phyloP scores from a whole-genome alignment of 2,888 invertebrate species.

The Agrochola lychnidis region DNA sequence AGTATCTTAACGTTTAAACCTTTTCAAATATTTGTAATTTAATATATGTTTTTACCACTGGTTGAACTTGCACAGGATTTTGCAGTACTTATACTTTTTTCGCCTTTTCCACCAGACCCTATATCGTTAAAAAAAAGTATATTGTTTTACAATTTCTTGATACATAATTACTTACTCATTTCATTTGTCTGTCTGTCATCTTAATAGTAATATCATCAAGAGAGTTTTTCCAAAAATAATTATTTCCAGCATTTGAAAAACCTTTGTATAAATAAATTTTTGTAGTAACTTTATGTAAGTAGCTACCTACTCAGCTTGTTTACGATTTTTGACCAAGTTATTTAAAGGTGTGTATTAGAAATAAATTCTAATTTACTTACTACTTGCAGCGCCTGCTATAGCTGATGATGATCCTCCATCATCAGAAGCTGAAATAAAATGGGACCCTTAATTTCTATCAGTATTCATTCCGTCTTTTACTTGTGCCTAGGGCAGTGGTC shows the following conservation, averaged over 20 bases:
- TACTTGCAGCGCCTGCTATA: background rate
- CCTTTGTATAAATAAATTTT: background rate
- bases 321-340: background rate
- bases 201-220: background rate
- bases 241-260: background rate
- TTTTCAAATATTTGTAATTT: background rate
- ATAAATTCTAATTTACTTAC: background rate
- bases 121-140: background rate
- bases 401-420: background rate
- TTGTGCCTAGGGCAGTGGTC: background rate
- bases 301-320: background rate
- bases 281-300: background rate
- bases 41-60: slow-evolving; percentile 8
- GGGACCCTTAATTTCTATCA: background rate
- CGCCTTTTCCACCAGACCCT: background rate
- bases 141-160: background rate
- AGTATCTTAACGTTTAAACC: too few relatives aligned
- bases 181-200: background rate
- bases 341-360: background rate
- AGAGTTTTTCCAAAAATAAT: background rate
- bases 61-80: background rate
- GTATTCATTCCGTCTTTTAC: background rate
- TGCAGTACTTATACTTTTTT: background rate
- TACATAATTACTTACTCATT: background rate
- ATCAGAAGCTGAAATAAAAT: background rate